Percentiles rank a stretch among this genome's conserved stretches.
Conservation (phyloP, 2,797 vertebrate genomes). For the Gastrophryne carolinensis region DNA sequence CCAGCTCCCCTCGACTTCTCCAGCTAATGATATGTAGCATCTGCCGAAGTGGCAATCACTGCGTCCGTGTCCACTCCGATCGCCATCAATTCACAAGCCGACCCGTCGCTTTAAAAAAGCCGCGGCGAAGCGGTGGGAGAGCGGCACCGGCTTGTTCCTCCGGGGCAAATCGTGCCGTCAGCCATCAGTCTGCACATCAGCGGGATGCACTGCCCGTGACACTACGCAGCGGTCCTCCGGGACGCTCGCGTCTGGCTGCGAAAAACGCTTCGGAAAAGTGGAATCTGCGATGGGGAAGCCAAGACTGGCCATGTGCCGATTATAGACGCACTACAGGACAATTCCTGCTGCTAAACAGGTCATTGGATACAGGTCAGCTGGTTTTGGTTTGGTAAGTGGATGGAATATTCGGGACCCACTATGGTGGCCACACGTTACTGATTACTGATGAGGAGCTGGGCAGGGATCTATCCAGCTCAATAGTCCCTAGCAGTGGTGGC, state of each 20-base stretch:
- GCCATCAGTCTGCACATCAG: conserved; percentile 81
- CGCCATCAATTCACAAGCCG: conserved; percentile 61
- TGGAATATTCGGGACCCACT: no score
- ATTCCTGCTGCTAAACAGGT: no score
- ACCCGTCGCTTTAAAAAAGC: conserved; percentile 50
- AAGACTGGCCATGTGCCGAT: conserved; percentile 45
- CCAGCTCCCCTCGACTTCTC: conserved; percentile 57
- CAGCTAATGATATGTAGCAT: conserved; percentile 65
- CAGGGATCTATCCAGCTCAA: no score
- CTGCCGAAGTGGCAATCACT: conserved; percentile 64
- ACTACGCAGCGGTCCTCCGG: conserved; percentile 71
- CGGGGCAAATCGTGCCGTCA: conserved; percentile 79
- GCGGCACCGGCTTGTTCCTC: conserved; percentile 75
- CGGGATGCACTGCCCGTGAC: conserved; percentile 79
- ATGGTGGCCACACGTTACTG: no score
- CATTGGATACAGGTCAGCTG: no score
- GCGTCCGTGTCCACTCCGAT: conserved; percentile 63
- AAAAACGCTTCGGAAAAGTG: conserved; percentile 59
- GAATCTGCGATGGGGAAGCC: conserved; percentile 70
- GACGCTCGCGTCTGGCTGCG: conserved; percentile 59
- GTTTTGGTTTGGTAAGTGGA: no score
- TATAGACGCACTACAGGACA: no score
- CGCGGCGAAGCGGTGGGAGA: conserved; percentile 62
- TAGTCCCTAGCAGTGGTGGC: no score
- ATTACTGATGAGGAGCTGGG: no score